A percentile compares a stretch with the other conserved stretches of the same genome.
Conservation (phyloP, 1,140 invertebrate genomes). For the Varroa destructor region DNA sequence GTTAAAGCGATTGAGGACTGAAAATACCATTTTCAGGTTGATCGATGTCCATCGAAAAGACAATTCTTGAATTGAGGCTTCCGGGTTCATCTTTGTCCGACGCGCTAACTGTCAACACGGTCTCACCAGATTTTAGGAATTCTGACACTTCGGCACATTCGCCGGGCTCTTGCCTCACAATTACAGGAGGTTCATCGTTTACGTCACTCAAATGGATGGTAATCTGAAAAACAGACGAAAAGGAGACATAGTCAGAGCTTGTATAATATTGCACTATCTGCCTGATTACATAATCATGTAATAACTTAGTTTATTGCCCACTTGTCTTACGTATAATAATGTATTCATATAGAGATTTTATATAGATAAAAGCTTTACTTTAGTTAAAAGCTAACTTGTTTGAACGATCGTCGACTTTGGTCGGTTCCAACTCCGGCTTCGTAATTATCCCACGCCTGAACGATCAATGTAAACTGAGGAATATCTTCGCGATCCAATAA, state of each 20-base stretch:
- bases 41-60: constrained; percentile 26
- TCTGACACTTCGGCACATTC: constrained; percentile 65
- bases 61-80: constrained; percentile 49
- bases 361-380: no score
- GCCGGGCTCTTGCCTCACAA: constrained; percentile 43
- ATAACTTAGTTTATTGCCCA: neutral
- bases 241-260: neutral
- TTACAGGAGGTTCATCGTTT: constrained; percentile 67
- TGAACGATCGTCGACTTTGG: constrained; percentile 78
- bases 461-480: constrained; percentile 59
- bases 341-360: no score
- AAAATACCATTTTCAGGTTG: constrained; percentile 8
- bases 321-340: no score
- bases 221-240: constrained; percentile 30
- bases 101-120: constrained; percentile 57
- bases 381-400: constrained; percentile 53
- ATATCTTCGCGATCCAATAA: constrained; percentile 65
- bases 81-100: constrained; percentile 65
- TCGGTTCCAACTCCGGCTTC: constrained; percentile 76
- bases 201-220: constrained; percentile 49
- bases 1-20: no score
- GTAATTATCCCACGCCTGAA: constrained; percentile 89
- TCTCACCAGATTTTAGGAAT: constrained; percentile 66
- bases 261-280: neutral
- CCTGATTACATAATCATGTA: neutral